Conservation (phyloP, 1,140 invertebrate genomes). For the Batillaria attramentaria region DNA sequence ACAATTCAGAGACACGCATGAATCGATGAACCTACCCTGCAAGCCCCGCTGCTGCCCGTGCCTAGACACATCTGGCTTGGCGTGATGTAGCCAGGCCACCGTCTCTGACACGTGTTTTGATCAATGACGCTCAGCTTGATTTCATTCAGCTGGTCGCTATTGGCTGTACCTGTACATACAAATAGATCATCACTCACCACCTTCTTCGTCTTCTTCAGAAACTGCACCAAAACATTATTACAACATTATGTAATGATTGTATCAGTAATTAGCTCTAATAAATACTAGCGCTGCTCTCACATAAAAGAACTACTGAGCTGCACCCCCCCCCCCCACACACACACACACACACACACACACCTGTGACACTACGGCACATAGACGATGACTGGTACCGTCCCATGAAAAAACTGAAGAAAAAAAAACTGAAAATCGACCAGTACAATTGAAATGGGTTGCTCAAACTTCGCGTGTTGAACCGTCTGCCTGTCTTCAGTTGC, state of each 20-base stretch:
- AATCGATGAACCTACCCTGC: slow-evolving; percentile 40
- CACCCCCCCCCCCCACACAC: not conserved
- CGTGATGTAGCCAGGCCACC: slow-evolving; percentile 39
- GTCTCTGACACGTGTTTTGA: slow-evolving; percentile 28
- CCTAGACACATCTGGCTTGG: slow-evolving; percentile 44
- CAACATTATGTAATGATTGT: no score
- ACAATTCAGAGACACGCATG: no score
- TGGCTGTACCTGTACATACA: slow-evolving; percentile 11
- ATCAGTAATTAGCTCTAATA: not conserved
- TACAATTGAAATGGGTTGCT: not conserved
- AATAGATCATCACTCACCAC: not conserved
- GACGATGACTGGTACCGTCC: not conserved
- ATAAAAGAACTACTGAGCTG: not conserved
- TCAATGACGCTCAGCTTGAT: slow-evolving; percentile 21
- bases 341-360: slow-evolving; percentile 18
- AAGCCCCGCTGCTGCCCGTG: slow-evolving; percentile 42
- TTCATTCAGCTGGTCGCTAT: slow-evolving; percentile 25
- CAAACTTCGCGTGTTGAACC: not conserved
- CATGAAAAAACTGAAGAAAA: not conserved
- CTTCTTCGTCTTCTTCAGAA: no score
- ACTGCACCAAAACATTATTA: no score
- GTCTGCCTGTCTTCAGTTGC: not conserved
- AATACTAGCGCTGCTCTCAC: not conserved
- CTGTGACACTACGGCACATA: not conserved
- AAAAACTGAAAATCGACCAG: not conserved